Evolutionary conservation across 2,113 vertebrate species (phyloP), one percentile per base, ranked within the genome.

Genomic region (Macquaria australasica): DNA sequence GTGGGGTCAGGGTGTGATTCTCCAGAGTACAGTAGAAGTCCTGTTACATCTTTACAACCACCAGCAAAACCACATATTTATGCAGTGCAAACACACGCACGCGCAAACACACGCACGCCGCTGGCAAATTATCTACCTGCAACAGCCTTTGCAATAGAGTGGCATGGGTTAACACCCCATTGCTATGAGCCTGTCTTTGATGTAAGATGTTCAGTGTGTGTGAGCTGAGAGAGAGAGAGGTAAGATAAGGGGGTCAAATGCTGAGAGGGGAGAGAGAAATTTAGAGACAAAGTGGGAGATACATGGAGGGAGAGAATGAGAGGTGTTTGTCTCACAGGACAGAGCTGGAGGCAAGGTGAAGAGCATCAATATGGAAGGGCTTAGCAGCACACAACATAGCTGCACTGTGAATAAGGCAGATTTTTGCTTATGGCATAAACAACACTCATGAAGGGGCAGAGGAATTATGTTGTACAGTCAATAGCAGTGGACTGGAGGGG

Each of bases 151-250:
- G 91, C 93, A 88, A 43, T 89, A 87, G 87, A 94, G 93, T 94
- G 86, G 84, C 85, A 78, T 68, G 85, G 88, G 92, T 94, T 95
- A 96, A 93, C 92, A 84, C 91, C 89, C 73, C 84, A 74, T 87
- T 53, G 86, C 90, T 92, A 90, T 87, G 90, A 93, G 90, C 88
- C 90, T 73, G 71, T 72, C 87, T 96, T 96, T 96, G 93, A 96
- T 94, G 90, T 91, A 28, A 31, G 45, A 87, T 84, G 76, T 72
- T 84, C 77, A 83, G 84, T 88, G 89, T 88, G 91, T 86, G 82
- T 76, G 87, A 86, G 87, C 71, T 31, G 74, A 93, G 81, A 90
- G 90, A 34, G 90, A 34, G 34, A 88, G 78, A 58, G 58, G 88
- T 67, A 43, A 90, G 92, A 91, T 86, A 79, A 83, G 83, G 63